Conservation (phyloP, 2,113 vertebrate genomes). For the Prionailurus bengalensis region DNA sequence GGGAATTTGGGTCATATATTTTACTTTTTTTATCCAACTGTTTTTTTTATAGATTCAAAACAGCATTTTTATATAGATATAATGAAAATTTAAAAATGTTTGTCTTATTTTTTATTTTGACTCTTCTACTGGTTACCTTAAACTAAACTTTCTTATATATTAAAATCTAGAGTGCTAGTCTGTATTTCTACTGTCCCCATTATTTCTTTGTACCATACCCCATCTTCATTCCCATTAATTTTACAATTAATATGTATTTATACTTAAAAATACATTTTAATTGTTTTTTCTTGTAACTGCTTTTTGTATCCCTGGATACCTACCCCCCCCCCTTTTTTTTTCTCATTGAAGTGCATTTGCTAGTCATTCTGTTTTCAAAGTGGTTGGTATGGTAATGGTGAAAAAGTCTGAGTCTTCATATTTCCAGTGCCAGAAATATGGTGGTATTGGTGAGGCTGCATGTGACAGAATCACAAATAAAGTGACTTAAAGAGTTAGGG, state of each 20-base stretch:
- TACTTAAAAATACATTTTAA: neutral
- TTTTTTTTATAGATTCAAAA: neutral
- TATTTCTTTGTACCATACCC: neutral
- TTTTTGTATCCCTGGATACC: neutral
- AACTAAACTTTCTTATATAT: neutral
- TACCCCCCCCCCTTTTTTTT: neutral
- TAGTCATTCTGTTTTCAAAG: neutral
- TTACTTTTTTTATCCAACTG: neutral
- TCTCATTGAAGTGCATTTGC: neutral
- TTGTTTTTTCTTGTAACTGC: neutral
- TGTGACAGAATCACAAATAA: neutral
- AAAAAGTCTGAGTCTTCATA: neutral
- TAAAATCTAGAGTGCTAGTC: neutral
- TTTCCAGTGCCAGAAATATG: neutral
- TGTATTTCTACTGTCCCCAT: neutral
- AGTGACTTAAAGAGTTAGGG: neutral
- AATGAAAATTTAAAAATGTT: neutral
- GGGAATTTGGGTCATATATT: neutral
- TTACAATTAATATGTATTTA: neutral
- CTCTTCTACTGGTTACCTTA: neutral
- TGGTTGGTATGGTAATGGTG: neutral
- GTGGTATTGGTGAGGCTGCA: neutral
- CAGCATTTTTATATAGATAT: neutral
- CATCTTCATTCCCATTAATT: neutral
- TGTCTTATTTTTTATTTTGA: neutral